Percentiles rank a stretch among this genome's conserved stretches.
Evolutionary conservation across 92 coral and sea anemone species (phyloP).

Genomic region (Epizoanthus rinbou): DNA sequence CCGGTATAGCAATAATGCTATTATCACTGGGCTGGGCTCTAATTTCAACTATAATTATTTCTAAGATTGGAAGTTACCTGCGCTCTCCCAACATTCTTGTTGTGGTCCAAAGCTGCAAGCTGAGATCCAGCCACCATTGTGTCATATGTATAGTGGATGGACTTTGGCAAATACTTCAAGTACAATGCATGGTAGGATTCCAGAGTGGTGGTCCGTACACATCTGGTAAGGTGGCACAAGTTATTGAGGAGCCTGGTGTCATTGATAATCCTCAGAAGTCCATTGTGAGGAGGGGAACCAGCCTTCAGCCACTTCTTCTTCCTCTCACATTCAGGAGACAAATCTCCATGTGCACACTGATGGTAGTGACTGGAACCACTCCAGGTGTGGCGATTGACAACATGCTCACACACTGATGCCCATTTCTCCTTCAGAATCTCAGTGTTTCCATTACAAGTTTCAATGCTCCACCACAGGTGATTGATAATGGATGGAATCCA

Average conservation of each 20-base stretch:
- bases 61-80: slow-evolving; percentile 36
- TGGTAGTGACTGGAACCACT: slow-evolving; percentile 36
- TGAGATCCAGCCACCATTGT: slow-evolving; percentile 53
- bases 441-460: slow-evolving; percentile 33
- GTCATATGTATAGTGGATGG: slow-evolving; percentile 40
- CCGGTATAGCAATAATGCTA: no score
- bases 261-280: slow-evolving; percentile 34
- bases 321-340: slow-evolving; percentile 1
- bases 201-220: slow-evolving; percentile 47
- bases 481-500: slow-evolving; percentile 39
- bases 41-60: no score
- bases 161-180: slow-evolving; percentile 56
- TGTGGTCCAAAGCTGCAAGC: slow-evolving; percentile 60
- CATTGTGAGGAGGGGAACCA: slow-evolving; percentile 44
- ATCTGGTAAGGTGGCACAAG: slow-evolving; percentile 3
- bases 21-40: no score
- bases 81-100: slow-evolving; percentile 42
- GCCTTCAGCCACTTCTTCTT: slow-evolving; percentile 38
- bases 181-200: slow-evolving; percentile 50
- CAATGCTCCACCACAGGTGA: slow-evolving; percentile 48
- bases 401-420: slow-evolving; percentile 33
- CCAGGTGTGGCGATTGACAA: slow-evolving; percentile 38
- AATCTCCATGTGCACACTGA: slow-evolving; percentile 35
- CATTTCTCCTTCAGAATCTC: slow-evolving; percentile 33
- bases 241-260: slow-evolving; percentile 41